Evolutionary conservation across 2,888 invertebrate genomes (phyloP).

Genomic region (Myathropa florea): DNA sequence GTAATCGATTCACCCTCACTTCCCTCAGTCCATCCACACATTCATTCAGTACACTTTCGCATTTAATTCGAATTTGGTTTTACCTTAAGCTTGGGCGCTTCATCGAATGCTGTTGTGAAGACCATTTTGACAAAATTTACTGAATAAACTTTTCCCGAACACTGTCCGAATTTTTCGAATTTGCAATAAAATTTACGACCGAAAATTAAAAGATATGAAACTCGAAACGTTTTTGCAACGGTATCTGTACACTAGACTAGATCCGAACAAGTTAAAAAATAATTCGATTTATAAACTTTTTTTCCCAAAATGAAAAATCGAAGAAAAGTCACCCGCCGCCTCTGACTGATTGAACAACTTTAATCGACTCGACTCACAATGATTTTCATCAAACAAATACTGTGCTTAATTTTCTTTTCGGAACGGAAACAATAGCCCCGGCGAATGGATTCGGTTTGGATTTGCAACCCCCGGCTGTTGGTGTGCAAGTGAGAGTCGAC

Average conservation of each 20-base stretch:
- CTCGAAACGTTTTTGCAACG: constrained; percentile 32
- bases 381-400: constrained; percentile 6
- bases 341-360: constrained; percentile 47
- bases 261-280: neutral
- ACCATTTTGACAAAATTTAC: constrained; percentile 76
- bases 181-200: constrained; percentile 29
- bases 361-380: constrained; percentile 37
- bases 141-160: constrained; percentile 26
- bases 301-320: neutral
- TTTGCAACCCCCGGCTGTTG: constrained; percentile 47
- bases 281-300: constrained; percentile 9
- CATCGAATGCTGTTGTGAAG: constrained; percentile 78
- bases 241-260: neutral
- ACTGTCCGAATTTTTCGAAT: constrained; percentile 34
- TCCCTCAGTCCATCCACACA: neutral
- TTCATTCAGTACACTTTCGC: neutral
- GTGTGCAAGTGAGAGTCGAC: constrained; percentile 47
- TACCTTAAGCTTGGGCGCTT: constrained; percentile 78
- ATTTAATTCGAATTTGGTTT: neutral
- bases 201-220: constrained; percentile 24
- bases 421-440: constrained; percentile 28
- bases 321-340: constrained; percentile 24
- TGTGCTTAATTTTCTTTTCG: constrained; percentile 22
- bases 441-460: constrained; percentile 32
- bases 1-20: constrained; percentile 43